Base-by-base conservation (phyloP, 1,140 invertebrate genomes). In the Drosophila aff. region DNA sequence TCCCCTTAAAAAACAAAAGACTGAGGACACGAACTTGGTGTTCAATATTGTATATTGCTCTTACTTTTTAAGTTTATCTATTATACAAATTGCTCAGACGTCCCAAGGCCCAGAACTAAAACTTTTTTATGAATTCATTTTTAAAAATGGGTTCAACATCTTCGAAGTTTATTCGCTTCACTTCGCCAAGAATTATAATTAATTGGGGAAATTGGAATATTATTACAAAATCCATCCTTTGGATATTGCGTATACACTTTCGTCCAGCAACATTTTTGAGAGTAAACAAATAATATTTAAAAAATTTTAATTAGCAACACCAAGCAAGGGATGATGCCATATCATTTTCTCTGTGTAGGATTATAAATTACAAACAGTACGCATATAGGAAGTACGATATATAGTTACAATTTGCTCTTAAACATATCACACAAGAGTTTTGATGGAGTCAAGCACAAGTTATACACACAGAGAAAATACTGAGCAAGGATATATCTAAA, bases 371-470 rank as follows among this genome's bases (percentile, higher is more conserved):
- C 67, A 83, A 87, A 78, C 74, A 52, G 69, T 58, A 81, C 83
- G 66, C 61, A 86, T 68, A 65, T 85, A 85, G 82, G 82, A 86
- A 84, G 57, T 86, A 82, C 76, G 65, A 67, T 40, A 52, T 65
- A 74, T 55, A 80, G 64, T 73, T 76, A 55, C 62, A 72, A 41
- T 82, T 82, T 57, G 71, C 78, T 87, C 83, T 89, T 83, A 82
- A 69, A 81, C 76, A 87, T 87, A 87, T 87, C 84, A 87, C 84
- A 87, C 87, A 78, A 87, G 77, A 89, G 84, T 87, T 84, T 87
- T 60, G 85, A 89, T 89, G 81, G 53, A 78, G 64, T 73, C 58
- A 71, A 82, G 75, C 65, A 76, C 49, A 49, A 76, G 60, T 52
- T 36, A 33, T 33, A n/a, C 9, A 62, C 31, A 52, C 50, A 41